Percentiles rank a stretch among this genome's conserved stretches.
These are phyloP conservation scores for Neofelis nebulosa DNA, from an alignment of 2,113 vertebrate species.

Conservation along the genomic window DNA sequence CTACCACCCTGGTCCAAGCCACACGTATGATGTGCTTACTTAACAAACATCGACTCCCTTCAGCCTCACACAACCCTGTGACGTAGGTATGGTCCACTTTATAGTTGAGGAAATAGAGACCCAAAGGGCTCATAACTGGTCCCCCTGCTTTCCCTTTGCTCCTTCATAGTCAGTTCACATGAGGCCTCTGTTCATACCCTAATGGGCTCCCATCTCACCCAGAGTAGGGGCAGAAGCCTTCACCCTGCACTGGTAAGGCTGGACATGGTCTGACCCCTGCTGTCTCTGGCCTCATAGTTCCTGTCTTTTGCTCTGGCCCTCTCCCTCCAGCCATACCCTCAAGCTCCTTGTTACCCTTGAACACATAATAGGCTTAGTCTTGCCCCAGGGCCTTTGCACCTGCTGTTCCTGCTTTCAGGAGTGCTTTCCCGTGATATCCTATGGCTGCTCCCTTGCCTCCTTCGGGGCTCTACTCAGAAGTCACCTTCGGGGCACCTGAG, in stretches of 20 bases:
- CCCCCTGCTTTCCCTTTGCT: neutral
- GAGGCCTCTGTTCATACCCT: too few species aligned
- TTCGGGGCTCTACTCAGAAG: neutral
- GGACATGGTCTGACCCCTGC: neutral
- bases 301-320: neutral
- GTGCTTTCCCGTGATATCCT: neutral
- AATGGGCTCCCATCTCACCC: neutral
- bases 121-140: neutral
- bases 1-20: neutral
- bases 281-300: neutral
- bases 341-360: neutral
- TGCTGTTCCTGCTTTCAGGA: neutral
- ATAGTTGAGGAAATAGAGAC: neutral
- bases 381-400: neutral
- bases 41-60: fast-evolving
- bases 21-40: fast-evolving
- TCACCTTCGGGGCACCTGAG: neutral
- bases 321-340: neutral
- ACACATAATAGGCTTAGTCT: neutral
- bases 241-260: neutral
- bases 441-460: neutral
- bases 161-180: neutral
- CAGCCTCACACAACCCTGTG: neutral
- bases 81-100: neutral
- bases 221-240: neutral